A percentile compares a stretch with the other conserved stretches of the same genome.
Conservation (phyloP, 2,113 vertebrate genomes). For the Aspiorhynchus laticeps region DNA sequence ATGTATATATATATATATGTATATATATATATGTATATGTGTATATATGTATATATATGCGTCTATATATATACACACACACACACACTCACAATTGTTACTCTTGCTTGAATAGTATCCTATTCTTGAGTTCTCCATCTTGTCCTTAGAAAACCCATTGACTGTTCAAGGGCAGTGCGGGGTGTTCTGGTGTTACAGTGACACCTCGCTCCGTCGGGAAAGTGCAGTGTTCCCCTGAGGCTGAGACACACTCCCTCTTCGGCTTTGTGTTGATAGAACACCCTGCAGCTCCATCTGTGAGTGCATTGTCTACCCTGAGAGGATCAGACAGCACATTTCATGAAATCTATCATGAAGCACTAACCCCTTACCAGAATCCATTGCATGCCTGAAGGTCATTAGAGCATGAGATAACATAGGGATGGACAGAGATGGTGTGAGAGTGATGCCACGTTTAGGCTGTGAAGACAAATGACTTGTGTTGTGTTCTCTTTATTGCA, state of each 20-base stretch:
- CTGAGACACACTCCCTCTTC: neutral
- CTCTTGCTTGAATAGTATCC: too few relatives aligned
- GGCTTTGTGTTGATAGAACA: conserved; percentile 19
- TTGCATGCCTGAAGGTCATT: neutral
- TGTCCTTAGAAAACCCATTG: neutral
- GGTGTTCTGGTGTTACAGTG: neutral
- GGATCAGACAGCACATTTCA: conserved; percentile 19
- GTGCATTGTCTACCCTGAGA: neutral
- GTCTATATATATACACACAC: too few relatives aligned
- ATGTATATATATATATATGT: too few relatives aligned
- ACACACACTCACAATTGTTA: too few relatives aligned
- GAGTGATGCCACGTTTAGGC: neutral
- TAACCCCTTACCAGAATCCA: conserved; percentile 7
- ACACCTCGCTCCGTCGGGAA: conserved; percentile 1
- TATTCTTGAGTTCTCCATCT: neutral
- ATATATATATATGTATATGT: too few relatives aligned
- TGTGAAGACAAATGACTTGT: conserved; percentile 15
- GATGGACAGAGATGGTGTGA: neutral
- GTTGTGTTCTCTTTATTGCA: conserved; percentile 8
- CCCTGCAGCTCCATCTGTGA: conserved; percentile 23
- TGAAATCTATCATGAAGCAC: conserved; percentile 8
- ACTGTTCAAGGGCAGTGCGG: neutral
- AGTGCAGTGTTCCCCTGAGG: conserved; percentile 22
- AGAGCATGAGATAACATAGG: neutral
- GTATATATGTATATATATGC: too few relatives aligned